Base-by-base conservation (phyloP, 2,888 invertebrate species). In the Tachystola acroxantha region DNA sequence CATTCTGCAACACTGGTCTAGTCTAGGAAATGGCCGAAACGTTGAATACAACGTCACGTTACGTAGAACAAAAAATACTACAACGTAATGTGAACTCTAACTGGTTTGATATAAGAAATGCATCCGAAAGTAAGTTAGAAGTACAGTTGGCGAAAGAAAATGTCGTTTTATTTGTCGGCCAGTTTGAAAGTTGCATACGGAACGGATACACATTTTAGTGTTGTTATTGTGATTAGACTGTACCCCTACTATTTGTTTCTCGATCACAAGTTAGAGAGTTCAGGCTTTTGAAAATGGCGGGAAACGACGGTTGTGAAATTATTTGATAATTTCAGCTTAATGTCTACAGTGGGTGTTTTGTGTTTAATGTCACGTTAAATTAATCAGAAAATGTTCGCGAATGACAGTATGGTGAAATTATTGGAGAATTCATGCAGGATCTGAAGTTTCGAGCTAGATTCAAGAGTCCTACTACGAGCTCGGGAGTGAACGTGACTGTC, bases 131-230 rank as follows among this genome's bases (percentile, higher is more conserved):
- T 10, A 27, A 12, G 11, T n/a, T 5, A 10, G 22, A 14, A 10
- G 34, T 26, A 25, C 25, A 36, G 29, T 24, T 32, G 16, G 39
- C 22, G 22, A 41, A 34, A 38, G 42, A 41, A 51, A 49, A 45
- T 43, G 45, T 42, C 46, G 35, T 43, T 53, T 51, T 47, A 53
- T 55, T 53, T 48, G 50, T 41, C 43, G 47, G 36, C n/a, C 45
- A 39, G 45, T 53, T 57, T 53, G 53, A 60, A 58, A 62, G 58
- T 62, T 55, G 59, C 59, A 62, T 62, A 57, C 56, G 53, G 48
- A 57, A 50, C 48, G 53, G 53, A 57, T 49, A 57, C 56, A 53
- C 52, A 46, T 57, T 53, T 57, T 51, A 45, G 46, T 52, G 43
- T 51, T 54, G 55, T 57, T 53, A 54, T 50, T 55, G 49, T 57